Evolutionary conservation across 2,797 vertebrate species (phyloP).

Genomic region (Spinus pinus): DNA sequence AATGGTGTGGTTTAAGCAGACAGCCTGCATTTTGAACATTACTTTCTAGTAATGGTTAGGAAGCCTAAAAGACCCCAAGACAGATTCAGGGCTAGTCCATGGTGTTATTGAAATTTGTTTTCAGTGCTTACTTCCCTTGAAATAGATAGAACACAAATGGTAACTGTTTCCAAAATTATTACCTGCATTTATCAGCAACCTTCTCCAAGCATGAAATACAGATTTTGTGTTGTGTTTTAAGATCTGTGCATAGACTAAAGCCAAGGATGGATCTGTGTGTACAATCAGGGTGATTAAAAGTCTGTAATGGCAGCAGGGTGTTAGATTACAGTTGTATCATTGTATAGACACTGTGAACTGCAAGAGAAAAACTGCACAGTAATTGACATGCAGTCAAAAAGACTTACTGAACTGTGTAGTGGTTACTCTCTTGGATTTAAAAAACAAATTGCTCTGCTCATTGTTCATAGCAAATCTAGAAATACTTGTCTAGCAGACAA

Average conservation of each 20-base stretch:
- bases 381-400: neutral
- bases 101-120: neutral
- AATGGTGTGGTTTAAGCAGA: neutral
- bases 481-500: neutral
- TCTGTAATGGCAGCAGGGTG: neutral
- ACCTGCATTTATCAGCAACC: neutral
- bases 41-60: neutral
- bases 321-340: neutral
- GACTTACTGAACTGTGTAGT: fast-evolving
- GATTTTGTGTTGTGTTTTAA: neutral
- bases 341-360: neutral
- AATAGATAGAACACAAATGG: neutral
- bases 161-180: neutral
- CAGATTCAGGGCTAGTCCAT: neutral
- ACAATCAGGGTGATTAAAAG: neutral
- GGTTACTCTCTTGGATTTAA: neutral
- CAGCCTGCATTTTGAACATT: neutral
- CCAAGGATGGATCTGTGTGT: neutral
- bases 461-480: neutral
- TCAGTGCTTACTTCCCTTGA: neutral
- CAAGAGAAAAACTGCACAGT: neutral
- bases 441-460: neutral
- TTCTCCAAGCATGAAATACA: neutral
- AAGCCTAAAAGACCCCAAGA: neutral
- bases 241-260: neutral